Evolutionary conservation across 2,888 invertebrate species (phyloP), one percentile per base, ranked within the genome.

Genomic region (Congeria kusceri): DNA sequence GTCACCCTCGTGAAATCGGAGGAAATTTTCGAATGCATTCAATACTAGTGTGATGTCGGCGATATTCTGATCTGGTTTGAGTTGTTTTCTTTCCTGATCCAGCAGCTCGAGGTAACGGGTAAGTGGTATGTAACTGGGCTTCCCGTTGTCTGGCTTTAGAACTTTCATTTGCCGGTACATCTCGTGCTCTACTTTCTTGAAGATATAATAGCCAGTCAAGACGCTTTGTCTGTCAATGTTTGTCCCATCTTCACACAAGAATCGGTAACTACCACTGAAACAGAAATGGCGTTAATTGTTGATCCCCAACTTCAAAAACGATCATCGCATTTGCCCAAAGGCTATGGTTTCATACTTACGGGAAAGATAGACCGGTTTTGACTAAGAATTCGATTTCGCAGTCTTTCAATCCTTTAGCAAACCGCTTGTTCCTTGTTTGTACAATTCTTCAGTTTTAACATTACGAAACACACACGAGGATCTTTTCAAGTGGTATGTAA

Each of bases 1-100:
- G 61, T 89, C 89, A 7, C 86, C 90, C 66, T 86, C 85, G 47
- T 90, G 87, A 49, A 87, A 84, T 20, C 86, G 76, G 27, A 83
- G 59, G 32, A 83, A 78, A 62, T 85, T 87, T 39, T 85, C 29
- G 64, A 88, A 68, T 59, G 84, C 87, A 61, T 87, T 83, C 46
- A 88, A 82, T 20, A 86, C 78, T 3, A 79, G 70, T 29, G 67
- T 71, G 20, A 82, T 81, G 53, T 85, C 82, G 15, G 39, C 39
- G 39, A 3, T 1, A 15, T 39, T 39, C 39, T 39, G 39, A 15
- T 39, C 39, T 39, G 39, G 9, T 39, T 39, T 39, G 18, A 13
- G 9, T 18, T 28, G 5, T n/a, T 63, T 18, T 0, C 29, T 4
- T 27, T 56, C 46, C 47, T 59, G 15, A 7, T 27, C n/a, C 23